Evolutionary conservation across 2,113 vertebrate species (phyloP), one percentile per base, ranked within the genome.

Genomic region (Platichthys stellatus): DNA sequence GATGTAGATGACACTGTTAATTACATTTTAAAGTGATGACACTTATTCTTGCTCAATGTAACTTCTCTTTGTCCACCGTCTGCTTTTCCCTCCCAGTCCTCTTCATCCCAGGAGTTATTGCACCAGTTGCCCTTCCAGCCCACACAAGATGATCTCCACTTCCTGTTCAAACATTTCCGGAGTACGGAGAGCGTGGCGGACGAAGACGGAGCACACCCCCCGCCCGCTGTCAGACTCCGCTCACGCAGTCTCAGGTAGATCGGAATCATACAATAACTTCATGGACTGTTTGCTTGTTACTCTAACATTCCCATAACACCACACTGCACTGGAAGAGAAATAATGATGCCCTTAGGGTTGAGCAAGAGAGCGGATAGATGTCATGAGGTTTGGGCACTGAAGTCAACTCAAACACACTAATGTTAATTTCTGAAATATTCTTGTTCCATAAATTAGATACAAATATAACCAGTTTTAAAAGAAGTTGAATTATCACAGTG

Each of bases 111-210:
- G 92, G 97, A 99, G 90, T 94, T 95, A 23, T 92, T 98, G 85
- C 97, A 99, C 91, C 97, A 99, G 92, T 93, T 99, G 89, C 97
- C 97, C 66, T 97, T 93, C 92, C 97, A 99, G 79, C 97, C 97
- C 63, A 99, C 97, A 0, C 94, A 96, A 3, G 97, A 99, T 60
- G 97, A 98, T 90, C 95, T 99, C 72, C 94, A 95, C 89, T 97
- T 98, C 93, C 95, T 98, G 86, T 97, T 96, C 87, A 98, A 97
- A 89, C 97, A 98, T 86, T 98, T 98, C 93, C 96, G 97, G 73
- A 98, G 97, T 88, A 92, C 97, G 0, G 97, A 98, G 91, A 96
- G 95, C 20, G 85, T 95, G 53, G 94, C 91, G 6, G 95, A 95
- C 0, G 96, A 98, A 69, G 97, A 96, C 2, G 95, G 95, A 12